phyloP scores from a whole-genome alignment of 2,113 vertebrate genomes.

The Elephantulus edwardii region DNA sequence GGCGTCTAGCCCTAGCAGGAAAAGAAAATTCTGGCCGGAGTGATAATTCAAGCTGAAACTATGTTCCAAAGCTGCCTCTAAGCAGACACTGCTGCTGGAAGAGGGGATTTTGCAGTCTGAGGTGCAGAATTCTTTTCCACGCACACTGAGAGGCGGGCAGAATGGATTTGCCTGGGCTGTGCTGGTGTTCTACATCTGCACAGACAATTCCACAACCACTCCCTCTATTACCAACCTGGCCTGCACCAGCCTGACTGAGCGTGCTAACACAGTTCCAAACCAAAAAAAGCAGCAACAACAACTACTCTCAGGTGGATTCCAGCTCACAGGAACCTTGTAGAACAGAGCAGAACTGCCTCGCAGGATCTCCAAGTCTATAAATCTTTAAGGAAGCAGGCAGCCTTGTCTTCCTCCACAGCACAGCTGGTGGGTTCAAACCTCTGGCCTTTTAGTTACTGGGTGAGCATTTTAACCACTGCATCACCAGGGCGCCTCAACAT shows the following conservation, averaged over 20 bases:
- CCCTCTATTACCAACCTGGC: background rate
- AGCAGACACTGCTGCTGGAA: background rate
- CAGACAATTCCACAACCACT: background rate
- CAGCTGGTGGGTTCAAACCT: background rate
- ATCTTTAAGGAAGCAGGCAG: background rate
- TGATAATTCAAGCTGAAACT: background rate
- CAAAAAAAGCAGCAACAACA: background rate
- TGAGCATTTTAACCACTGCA: background rate
- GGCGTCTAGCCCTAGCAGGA: background rate
- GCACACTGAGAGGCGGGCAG: background rate
- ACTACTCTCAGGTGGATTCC: background rate
- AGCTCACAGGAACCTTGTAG: background rate
- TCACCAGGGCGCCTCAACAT: background rate
- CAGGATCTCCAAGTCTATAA: background rate
- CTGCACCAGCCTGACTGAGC: background rate
- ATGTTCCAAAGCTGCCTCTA: background rate
- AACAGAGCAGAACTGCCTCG: background rate
- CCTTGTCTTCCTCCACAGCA: background rate
- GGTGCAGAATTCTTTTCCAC: background rate
- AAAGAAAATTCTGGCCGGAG: background rate
- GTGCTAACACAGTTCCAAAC: background rate
- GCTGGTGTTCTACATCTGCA: background rate
- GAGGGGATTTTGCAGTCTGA: conserved; percentile 5
- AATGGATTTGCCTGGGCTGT: conserved; percentile 23
- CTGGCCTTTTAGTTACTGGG: background rate